Evolutionary conservation across 2,888 invertebrate species (phyloP).

Genomic region (Agapostemon virescens): DNA sequence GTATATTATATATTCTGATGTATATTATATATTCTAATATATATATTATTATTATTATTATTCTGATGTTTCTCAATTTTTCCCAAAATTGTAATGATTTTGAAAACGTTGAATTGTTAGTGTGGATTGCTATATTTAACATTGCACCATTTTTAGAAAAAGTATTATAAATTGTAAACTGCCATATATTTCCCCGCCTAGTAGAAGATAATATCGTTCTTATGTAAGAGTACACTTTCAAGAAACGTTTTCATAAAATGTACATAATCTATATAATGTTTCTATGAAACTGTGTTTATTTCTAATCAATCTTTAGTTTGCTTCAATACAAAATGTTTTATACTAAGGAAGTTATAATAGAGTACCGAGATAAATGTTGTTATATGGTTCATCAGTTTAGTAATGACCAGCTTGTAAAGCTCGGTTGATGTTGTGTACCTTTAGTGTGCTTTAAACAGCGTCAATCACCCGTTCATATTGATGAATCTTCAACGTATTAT

Average conservation of each 20-base stretch:
- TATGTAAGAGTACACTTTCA: background rate
- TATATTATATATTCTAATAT: too few relatives aligned
- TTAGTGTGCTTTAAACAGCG: background rate
- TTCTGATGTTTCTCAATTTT: background rate
- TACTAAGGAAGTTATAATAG: background rate
- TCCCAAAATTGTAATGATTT: background rate
- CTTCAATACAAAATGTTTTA: background rate
- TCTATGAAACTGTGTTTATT: constrained; percentile 24
- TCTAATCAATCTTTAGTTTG: background rate
- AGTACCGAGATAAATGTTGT: background rate
- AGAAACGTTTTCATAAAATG: background rate
- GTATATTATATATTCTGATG: too few relatives aligned
- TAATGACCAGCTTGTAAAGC: background rate
- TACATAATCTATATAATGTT: constrained; percentile 1
- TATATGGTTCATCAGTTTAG: background rate
- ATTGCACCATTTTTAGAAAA: background rate
- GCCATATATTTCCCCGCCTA: background rate
- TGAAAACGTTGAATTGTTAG: background rate
- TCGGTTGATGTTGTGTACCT: background rate
- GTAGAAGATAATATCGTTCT: background rate
- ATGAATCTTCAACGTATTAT: background rate
- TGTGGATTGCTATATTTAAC: background rate
- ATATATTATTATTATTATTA: too few relatives aligned
- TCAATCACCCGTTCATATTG: background rate
- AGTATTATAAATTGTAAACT: background rate